A percentile compares a stretch with the other conserved stretches of the same genome.
Evolutionary conservation across 2,888 invertebrate species (phyloP).

Genomic region (Caenorhabditis uteleia): DNA sequence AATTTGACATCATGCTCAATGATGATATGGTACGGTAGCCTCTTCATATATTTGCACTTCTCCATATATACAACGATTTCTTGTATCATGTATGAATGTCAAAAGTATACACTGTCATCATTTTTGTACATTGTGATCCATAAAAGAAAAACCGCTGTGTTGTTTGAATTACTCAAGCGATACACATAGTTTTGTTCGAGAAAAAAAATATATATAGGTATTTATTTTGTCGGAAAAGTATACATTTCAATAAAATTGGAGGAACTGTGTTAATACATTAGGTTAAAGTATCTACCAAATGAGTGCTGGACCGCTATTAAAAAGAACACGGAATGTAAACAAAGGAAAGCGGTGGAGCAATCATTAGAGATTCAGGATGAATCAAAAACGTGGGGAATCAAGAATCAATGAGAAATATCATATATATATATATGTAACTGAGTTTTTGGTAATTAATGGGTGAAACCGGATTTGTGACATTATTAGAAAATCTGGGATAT

Average conservation of each 20-base stretch:
- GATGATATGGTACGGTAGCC: neutral
- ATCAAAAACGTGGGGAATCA: neutral
- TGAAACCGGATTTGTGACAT: conserved; percentile 2
- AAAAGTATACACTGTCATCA: neutral
- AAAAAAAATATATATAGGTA: too few species aligned
- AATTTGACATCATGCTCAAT: conserved; percentile 31
- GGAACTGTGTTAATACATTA: too few species aligned
- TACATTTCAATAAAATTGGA: too few species aligned
- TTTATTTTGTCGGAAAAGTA: too few species aligned
- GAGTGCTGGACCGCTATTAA: too few species aligned
- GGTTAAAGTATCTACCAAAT: too few species aligned
- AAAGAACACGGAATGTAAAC: too few species aligned
- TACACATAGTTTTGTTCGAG: too few species aligned
- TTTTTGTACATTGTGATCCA: too few species aligned
- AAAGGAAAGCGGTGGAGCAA: conserved; percentile 25
- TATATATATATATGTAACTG: conserved; percentile 7
- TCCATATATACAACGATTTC: neutral
- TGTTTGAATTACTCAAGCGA: too few species aligned
- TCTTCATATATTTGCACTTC: neutral
- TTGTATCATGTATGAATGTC: neutral
- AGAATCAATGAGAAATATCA: neutral
- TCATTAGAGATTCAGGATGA: conserved; percentile 17
- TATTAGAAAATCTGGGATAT: neutral
- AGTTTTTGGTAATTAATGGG: conserved; percentile 13
- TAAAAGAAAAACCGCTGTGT: too few species aligned